Percentiles rank a stretch among this genome's conserved stretches.
These are phyloP conservation scores for Hippolais icterina DNA, from an alignment of 2,113 vertebrate genomes.

Conservation along the genomic window DNA sequence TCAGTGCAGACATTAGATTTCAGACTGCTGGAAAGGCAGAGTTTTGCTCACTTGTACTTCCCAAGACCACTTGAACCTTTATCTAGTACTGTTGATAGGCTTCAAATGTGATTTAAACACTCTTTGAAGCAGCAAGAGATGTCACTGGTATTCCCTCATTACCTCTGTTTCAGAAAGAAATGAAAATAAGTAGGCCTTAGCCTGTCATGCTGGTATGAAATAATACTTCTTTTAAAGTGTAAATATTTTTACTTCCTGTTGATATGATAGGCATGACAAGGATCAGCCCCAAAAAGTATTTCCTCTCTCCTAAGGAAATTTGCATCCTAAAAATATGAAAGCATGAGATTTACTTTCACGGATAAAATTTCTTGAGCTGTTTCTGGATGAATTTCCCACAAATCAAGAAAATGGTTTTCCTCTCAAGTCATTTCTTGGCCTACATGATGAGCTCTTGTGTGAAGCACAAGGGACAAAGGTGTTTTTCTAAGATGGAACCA, in stretches of 20 bases:
- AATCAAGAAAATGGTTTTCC: neutral
- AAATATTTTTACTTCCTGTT: neutral
- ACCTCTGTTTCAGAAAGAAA: neutral
- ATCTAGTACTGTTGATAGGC: neutral
- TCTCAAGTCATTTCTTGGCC: neutral
- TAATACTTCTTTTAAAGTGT: neutral
- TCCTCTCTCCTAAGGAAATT: neutral
- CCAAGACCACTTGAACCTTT: neutral
- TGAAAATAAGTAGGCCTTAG: neutral
- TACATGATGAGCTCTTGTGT: neutral
- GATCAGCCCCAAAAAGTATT: neutral
- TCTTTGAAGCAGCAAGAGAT: neutral
- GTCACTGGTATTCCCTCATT: neutral
- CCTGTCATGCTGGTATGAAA: neutral
- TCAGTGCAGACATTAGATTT: neutral
- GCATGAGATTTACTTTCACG: neutral
- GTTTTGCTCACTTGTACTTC: constrained; percentile 14
- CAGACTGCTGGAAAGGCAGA: neutral
- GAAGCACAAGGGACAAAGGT: neutral
- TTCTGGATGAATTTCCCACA: neutral
- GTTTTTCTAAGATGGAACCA: neutral
- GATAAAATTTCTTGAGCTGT: neutral
- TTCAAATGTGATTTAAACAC: neutral
- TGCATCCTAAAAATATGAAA: neutral
- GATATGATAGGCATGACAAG: neutral